Evolutionary conservation across 2,797 vertebrate genomes (phyloP), one percentile per base, ranked within the genome.

Genomic region (Muscicapa striata): DNA sequence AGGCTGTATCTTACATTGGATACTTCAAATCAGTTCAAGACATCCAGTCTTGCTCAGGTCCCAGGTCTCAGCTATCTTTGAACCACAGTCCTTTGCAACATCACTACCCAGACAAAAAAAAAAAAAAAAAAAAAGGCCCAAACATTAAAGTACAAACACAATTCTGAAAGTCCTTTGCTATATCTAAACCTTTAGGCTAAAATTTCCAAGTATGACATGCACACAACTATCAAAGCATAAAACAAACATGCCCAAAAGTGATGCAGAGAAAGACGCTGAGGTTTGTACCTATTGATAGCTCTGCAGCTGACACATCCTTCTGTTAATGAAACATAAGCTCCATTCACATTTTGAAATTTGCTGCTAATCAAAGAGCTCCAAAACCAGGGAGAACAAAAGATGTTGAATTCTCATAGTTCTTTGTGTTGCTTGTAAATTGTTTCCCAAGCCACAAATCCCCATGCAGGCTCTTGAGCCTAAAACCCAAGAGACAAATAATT

Each of bases 281-380:
- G 19, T 72, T 69, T 66, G 40, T 27, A 72, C 15, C 58, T 48
- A 22, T 3, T 0, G 0, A 34, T 4, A 68, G n/a, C 49, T 64
- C 75, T 27, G 69, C 2, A 1, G 58, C 49, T 30, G 72, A n/a
- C 45, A 46, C 58, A 72, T 63, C 75, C 62, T 94, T 59, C 72
- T 87, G 62, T 81, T 90, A 91, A 94, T 38, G 69, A 90, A 90
- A 88, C 40, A 52, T 59, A 75, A 95, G 36, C n/a, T 91, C 62
- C 91, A 91, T 94, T 94, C 91, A 94, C 66, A 38, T 77, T 93
- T 81, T 90, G 43, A 94, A 90, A 94, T 32, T 84, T 88, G 73
- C 46, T 94, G 51, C 36, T 62, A 54, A 36, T 55, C 26, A 61
- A 81, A 86, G 8, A 89, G 73, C 38, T 94, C 68, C 43, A 83